A percentile compares a stretch with the other conserved stretches of the same genome.
Conservation (phyloP, 1,140 invertebrate genomes). For the Drosophila varians region DNA sequence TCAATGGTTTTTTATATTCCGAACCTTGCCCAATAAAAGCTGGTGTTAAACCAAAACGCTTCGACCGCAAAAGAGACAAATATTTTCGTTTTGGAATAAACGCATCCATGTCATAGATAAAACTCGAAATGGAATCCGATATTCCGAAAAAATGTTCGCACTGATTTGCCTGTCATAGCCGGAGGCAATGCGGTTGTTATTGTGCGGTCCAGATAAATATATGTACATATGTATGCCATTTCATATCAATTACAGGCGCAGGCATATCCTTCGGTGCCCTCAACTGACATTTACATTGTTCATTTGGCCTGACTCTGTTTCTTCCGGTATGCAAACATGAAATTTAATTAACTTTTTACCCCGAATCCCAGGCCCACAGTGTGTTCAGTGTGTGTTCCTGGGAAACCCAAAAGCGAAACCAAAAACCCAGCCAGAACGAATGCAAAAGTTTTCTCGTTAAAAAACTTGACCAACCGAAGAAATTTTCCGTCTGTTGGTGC, state of each 20-base stretch:
- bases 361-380: slow-evolving; percentile 7
- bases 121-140: slow-evolving; percentile 29
- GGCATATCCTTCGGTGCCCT: slow-evolving; percentile 23
- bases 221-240: slow-evolving; percentile 21
- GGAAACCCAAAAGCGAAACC: slow-evolving; percentile 15
- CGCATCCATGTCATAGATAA: slow-evolving; percentile 44
- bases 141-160: slow-evolving; percentile 36
- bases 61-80: slow-evolving; percentile 22
- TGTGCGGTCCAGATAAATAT: slow-evolving; percentile 29
- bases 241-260: slow-evolving; percentile 53
- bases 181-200: slow-evolving; percentile 35
- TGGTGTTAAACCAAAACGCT: slow-evolving; percentile 9
- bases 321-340: slow-evolving; percentile 66
- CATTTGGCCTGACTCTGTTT: slow-evolving; percentile 33
- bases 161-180: slow-evolving; percentile 35
- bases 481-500: slow-evolving; percentile 58
- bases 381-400: not conserved
- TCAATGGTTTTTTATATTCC: not conserved
- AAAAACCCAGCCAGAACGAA: slow-evolving; percentile 12
- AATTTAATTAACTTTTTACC: slow-evolving; percentile 79
- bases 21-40: not conserved
- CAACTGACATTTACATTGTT: slow-evolving; percentile 47
- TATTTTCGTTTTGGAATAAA: slow-evolving; percentile 29
- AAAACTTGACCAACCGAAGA: slow-evolving; percentile 66
- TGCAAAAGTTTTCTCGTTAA: slow-evolving; percentile 81